Evolutionary conservation across 30 jellyfish, hydroid and myxozoan species (phyloP).

Genomic region (Aurelia sp.): DNA sequence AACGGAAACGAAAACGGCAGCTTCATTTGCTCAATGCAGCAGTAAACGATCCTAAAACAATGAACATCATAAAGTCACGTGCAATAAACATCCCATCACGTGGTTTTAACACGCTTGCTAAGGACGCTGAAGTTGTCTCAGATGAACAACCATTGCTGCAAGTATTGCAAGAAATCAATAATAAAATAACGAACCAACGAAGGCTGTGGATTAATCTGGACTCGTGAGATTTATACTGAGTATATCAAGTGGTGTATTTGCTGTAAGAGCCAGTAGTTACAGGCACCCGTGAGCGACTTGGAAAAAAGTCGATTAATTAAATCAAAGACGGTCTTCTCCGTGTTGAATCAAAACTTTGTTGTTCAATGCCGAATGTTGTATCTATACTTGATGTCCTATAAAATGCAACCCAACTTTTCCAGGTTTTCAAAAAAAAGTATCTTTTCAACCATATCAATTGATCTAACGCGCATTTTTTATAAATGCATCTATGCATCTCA

Average conservation of each 20-base stretch:
- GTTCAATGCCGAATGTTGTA: too few species aligned
- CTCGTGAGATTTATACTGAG: constrained; percentile 10
- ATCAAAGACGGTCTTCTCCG: too few species aligned
- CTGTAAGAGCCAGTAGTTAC: not conserved
- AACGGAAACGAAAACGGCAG: constrained; percentile 35
- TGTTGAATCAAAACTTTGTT: too few species aligned
- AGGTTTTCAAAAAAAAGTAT: too few species aligned
- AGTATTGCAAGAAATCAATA: constrained; percentile 68
- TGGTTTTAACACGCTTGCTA: constrained; percentile 5
- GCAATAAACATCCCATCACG: constrained; percentile 7
- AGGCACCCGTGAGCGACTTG: not conserved
- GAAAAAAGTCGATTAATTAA: not conserved
- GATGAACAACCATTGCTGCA: constrained; percentile 57
- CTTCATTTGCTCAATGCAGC: constrained; percentile 40
- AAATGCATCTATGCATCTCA: too few species aligned
- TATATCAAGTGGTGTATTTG: too few species aligned
- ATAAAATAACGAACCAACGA: constrained; percentile 59
- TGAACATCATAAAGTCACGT: not conserved
- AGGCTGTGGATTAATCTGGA: constrained; percentile 67
- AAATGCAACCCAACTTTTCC: too few species aligned
- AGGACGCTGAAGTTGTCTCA: constrained; percentile 23
- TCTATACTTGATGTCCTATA: too few species aligned
- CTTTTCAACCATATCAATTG: too few species aligned
- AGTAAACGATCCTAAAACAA: not conserved
- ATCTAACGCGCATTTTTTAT: too few species aligned